phyloP scores from a whole-genome alignment of 2,113 vertebrate genomes.

The Archocentrus centrarchus region DNA sequence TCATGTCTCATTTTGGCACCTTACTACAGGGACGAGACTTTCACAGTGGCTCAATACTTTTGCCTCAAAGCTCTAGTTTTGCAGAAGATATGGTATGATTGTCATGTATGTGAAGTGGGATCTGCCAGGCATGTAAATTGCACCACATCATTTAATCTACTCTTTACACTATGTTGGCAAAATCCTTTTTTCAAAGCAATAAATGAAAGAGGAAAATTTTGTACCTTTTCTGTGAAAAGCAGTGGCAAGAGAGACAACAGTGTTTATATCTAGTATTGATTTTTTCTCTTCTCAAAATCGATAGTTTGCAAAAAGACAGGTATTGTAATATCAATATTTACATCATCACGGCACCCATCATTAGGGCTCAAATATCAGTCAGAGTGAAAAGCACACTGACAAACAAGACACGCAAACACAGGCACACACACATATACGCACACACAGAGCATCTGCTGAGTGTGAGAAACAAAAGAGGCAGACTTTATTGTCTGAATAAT shows the following conservation, averaged over 20 bases:
- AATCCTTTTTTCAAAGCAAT: too few relatives aligned
- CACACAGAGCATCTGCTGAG: neutral
- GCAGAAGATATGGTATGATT: neutral
- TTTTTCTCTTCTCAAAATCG: constrained; percentile 13
- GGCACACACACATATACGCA: neutral
- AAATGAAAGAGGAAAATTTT: neutral
- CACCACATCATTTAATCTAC: neutral
- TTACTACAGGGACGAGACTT: neutral
- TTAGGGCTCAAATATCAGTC: neutral
- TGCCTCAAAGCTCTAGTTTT: neutral
- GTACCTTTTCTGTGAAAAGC: neutral
- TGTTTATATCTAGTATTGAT: constrained; percentile 39
- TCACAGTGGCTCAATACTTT: neutral
- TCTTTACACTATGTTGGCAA: neutral
- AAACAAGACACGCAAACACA: neutral
- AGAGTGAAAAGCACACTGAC: constrained; percentile 9
- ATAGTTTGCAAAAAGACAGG: constrained; percentile 15
- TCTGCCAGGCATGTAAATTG: neutral
- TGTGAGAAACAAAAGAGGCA: constrained; percentile 32
- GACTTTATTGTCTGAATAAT: too few relatives aligned
- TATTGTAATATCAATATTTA: constrained; percentile 10
- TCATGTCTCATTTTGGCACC: neutral
- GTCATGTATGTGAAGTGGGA: neutral
- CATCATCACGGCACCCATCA: constrained; percentile 11
- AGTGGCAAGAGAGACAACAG: neutral